Percentiles rank a stretch among this genome's conserved stretches.
phyloP scores from a whole-genome alignment of 2,888 invertebrate species.

The Lithosia quadra region DNA sequence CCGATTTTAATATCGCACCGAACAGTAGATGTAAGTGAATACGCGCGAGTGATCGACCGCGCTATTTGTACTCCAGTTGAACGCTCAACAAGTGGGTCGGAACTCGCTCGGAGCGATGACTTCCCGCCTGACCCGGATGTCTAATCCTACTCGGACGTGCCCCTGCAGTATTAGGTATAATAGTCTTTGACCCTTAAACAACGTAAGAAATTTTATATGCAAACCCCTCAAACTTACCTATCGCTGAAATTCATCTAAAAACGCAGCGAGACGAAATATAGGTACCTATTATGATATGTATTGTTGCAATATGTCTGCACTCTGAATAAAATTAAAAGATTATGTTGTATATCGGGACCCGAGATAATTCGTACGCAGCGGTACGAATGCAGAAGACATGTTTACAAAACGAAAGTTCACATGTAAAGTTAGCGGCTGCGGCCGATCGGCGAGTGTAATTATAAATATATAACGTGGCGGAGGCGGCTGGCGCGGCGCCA shows the following conservation, averaged over 20 bases:
- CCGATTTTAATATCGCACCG: slow-evolving; percentile 9
- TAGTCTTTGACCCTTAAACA: not conserved
- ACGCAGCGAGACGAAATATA: no score
- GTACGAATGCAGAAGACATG: slow-evolving; percentile 21
- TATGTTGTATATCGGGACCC: not conserved
- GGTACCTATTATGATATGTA: no score
- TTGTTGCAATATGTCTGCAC: not conserved
- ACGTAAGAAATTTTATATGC: not conserved
- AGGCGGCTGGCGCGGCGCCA: slow-evolving; percentile 55
- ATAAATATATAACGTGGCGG: slow-evolving; percentile 56
- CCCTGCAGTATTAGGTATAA: not conserved
- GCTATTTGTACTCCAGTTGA: slow-evolving; percentile 56
- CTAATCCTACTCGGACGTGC: not conserved
- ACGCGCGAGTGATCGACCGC: slow-evolving; percentile 37
- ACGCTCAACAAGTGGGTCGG: slow-evolving; percentile 58
- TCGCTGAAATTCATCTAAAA: no score
- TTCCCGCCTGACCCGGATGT: not conserved
- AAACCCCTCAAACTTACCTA: no score
- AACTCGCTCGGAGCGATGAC: slow-evolving; percentile 12
- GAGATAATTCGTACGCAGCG: not conserved
- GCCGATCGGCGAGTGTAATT: slow-evolving; percentile 37
- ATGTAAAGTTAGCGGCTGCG: slow-evolving; percentile 28
- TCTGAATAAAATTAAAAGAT: slow-evolving; percentile 9
- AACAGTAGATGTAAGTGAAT: slow-evolving; percentile 39
- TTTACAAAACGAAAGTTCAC: slow-evolving; percentile 40